A percentile compares a stretch with the other conserved stretches of the same genome.
Evolutionary conservation across 2,888 invertebrate species (phyloP).

Genomic region (Charanyca ferruginea): DNA sequence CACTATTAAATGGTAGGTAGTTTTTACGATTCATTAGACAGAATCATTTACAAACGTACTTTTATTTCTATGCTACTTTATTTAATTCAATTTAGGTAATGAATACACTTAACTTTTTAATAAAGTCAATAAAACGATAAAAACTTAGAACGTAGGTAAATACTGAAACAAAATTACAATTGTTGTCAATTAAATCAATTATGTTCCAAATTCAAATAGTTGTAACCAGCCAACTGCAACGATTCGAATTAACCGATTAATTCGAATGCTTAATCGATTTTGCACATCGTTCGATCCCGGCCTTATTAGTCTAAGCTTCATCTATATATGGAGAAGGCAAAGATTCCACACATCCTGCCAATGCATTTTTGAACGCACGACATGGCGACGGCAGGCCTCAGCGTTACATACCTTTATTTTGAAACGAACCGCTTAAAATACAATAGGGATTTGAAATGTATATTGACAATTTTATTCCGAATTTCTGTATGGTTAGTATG

Average conservation of each 20-base stretch:
- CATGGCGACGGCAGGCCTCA: slow-evolving; percentile 56
- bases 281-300: slow-evolving; percentile 62
- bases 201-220: slow-evolving; percentile 47
- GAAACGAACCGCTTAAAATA: slow-evolving; percentile 71
- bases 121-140: slow-evolving; percentile 3
- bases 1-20: no score
- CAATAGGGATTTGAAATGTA: slow-evolving; percentile 69
- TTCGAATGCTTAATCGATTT: slow-evolving; percentile 67
- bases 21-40: not conserved
- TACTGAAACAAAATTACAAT: slow-evolving; percentile 18
- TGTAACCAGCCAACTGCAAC: slow-evolving; percentile 46
- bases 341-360: slow-evolving; percentile 70
- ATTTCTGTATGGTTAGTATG: slow-evolving; percentile 42
- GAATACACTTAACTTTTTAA: not conserved
- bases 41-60: not conserved
- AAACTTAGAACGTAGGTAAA: not conserved
- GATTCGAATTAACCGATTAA: slow-evolving; percentile 64
- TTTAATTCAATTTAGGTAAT: not conserved
- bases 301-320: slow-evolving; percentile 65
- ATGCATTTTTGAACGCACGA: slow-evolving; percentile 59
- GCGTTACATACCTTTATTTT: slow-evolving; percentile 60
- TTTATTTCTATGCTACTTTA: not conserved
- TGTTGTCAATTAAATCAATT: slow-evolving; percentile 25
- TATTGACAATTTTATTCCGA: slow-evolving; percentile 49
- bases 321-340: slow-evolving; percentile 72